A percentile compares a stretch with the other conserved stretches of the same genome.
Evolutionary conservation across 2,888 invertebrate genomes (phyloP).

Genomic region (Junonia oenone): DNA sequence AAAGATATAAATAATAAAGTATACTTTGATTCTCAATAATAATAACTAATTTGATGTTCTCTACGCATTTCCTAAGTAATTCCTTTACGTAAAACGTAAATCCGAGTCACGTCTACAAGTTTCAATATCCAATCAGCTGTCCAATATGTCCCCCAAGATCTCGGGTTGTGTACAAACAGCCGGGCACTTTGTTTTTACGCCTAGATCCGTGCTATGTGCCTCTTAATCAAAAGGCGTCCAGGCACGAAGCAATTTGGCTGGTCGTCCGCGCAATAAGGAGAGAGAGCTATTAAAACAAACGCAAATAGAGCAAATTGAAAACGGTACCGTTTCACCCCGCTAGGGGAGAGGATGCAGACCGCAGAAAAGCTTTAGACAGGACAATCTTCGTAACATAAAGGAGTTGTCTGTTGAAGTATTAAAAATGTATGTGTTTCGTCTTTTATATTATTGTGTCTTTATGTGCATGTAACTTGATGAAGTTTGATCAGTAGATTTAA

Average conservation of each 20-base stretch:
- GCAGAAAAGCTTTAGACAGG: constrained; percentile 16
- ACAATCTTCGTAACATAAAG: background rate
- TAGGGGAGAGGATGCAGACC: constrained; percentile 45
- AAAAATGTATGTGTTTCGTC: background rate
- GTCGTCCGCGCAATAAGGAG: constrained; percentile 71
- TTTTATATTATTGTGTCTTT: background rate
- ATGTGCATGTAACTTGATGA: background rate
- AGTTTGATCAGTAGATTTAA: too few species aligned
- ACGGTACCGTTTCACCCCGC: constrained; percentile 57
- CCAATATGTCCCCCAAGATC: constrained; percentile 27
- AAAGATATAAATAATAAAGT: background rate
- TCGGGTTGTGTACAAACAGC: constrained; percentile 33
- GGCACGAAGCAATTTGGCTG: constrained; percentile 76
- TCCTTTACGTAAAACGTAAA: background rate
- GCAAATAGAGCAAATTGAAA: constrained; percentile 79
- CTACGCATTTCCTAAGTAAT: background rate
- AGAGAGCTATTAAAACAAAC: constrained; percentile 77
- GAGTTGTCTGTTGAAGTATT: background rate
- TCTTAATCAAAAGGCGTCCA: constrained; percentile 73
- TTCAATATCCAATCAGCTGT: constrained; percentile 14
- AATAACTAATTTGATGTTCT: background rate
- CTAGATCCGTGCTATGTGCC: constrained; percentile 41
- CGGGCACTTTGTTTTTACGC: constrained; percentile 56
- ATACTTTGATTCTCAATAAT: background rate
- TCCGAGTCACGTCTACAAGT: constrained; percentile 23